Base-by-base conservation (phyloP, 37 sponge, comb jelly and placozoan species). In the Halisarca cf. caerulea region DNA sequence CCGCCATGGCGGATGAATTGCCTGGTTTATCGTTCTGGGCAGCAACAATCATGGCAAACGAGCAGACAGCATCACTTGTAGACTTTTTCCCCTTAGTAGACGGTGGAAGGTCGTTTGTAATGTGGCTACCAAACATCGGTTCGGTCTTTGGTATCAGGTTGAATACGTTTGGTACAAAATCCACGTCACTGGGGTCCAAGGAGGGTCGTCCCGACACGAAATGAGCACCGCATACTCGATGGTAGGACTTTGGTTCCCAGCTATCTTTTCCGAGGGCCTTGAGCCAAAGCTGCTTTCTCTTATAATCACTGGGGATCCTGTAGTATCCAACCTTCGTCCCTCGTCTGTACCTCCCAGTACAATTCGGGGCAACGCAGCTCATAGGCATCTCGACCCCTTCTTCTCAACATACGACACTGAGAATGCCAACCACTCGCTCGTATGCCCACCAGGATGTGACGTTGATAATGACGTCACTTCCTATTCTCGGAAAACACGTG, bases 321-420 rank as follows among this genome's bases (percentile, higher is more conserved):
- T 41, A 74, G 77, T 74, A 74, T 37, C 77, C 77, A 20, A 74
- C 77, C 42, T 37, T 74, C 25, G 45, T 43, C 25, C 77, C 77
- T 23, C 36, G 39, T 40, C 45, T 74, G 77, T 74, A 74, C 38
- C 77, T 32, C 15, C 77, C 77, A 15, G 38, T 74, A 74, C 77
- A 74, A 25, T 74, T 74, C 24, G 77, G 77, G 20, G 77, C 77
- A 42, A 74, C 77, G 36, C 77, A 74, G 45, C 77, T 74, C 77
- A 74, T 74, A 5, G 77, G 77, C 77, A 74, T 74, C 77, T 37
- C 41, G 25, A 24, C 39, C 69, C 69, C 34, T 34, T 34, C 35
- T 68, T 34, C 69, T 34, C 69, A 17, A 68, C 69, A 47, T 47
- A 47, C n/a, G n/a, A n/a, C n/a, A n/a, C n/a, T n/a, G n/a, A n/a